These are phyloP conservation scores for Myotis myotis DNA, from an alignment of 2,797 vertebrate genomes.

Conservation along the genomic window DNA sequence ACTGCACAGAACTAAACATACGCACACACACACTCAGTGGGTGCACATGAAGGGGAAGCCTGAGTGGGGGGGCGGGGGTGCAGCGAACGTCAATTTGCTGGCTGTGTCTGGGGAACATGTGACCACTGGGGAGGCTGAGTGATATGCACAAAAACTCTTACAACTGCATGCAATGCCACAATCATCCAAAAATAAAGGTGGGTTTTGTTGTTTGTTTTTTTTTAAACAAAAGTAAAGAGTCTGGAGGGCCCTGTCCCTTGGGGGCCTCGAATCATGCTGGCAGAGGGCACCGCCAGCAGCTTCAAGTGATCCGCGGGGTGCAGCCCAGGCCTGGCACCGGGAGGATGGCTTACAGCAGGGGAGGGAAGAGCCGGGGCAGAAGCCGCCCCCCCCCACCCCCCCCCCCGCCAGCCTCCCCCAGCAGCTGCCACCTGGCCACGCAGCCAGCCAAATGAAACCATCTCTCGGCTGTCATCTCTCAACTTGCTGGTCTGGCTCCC, in stretches of 20 bases:
- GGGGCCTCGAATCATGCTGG: background rate
- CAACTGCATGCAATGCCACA: background rate
- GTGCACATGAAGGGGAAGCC: fast-evolving
- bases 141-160: fast-evolving
- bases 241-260: background rate
- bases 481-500: conserved; percentile 53
- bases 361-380: background rate
- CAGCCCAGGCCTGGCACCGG: background rate
- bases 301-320: fast-evolving
- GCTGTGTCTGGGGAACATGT: too few relatives aligned
- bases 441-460: conserved; percentile 50
- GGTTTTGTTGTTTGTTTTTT: background rate
- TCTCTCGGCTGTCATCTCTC: conserved; percentile 55
- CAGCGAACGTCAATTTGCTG: fast-evolving
- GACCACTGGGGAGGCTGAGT: fast-evolving
- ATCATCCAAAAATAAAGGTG: background rate
- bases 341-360: background rate
- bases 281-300: background rate
- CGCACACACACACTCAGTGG: background rate
- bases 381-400: background rate
- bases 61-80: fast-evolving
- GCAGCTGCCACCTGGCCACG: conserved; percentile 65
- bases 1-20: background rate
- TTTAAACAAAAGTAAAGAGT: background rate
- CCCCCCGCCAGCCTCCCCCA: background rate